Evolutionary conservation across 1,140 invertebrate species (phyloP).

Genomic region (Maniola jurtina): DNA sequence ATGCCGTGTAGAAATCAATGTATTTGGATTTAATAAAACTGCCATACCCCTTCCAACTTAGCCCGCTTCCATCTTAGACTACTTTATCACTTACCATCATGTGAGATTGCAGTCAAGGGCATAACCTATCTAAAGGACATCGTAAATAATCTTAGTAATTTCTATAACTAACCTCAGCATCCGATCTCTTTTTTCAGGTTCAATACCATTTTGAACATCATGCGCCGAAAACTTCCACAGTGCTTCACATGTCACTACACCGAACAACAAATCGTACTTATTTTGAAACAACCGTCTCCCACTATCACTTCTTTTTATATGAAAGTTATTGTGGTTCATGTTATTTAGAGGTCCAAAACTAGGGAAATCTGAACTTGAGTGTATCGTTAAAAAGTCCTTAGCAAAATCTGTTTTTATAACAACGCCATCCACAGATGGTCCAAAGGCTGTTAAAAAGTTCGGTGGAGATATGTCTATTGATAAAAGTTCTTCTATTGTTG

Average conservation of each 20-base stretch:
- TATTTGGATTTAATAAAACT: no score
- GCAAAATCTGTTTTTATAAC: constrained; percentile 90
- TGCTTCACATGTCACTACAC: constrained; percentile 91
- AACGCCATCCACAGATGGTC: constrained; percentile 91
- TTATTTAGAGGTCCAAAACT: constrained; percentile 78
- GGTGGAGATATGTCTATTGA: constrained; percentile 88
- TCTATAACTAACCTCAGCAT: constrained; percentile 85
- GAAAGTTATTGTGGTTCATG: constrained; percentile 58
- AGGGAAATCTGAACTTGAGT: constrained; percentile 83
- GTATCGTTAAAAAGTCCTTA: constrained; percentile 86
- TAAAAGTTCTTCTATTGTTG: constrained; percentile 88
- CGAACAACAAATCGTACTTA: constrained; percentile 90
- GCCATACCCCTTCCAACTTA: no score
- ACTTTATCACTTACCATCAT: no score
- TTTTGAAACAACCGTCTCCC: constrained; percentile 62
- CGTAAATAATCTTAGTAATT: no score
- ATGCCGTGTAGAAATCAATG: no score
- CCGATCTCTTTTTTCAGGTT: constrained; percentile 91
- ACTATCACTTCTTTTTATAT: constrained; percentile 57
- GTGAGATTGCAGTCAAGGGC: no score
- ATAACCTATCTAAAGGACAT: no score
- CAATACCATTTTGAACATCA: constrained; percentile 94
- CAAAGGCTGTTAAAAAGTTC: constrained; percentile 91
- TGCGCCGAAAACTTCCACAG: constrained; percentile 89
- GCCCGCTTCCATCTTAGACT: no score